Conservation (phyloP, 2,113 vertebrate species). For the Gnathonemus longibarbis region DNA sequence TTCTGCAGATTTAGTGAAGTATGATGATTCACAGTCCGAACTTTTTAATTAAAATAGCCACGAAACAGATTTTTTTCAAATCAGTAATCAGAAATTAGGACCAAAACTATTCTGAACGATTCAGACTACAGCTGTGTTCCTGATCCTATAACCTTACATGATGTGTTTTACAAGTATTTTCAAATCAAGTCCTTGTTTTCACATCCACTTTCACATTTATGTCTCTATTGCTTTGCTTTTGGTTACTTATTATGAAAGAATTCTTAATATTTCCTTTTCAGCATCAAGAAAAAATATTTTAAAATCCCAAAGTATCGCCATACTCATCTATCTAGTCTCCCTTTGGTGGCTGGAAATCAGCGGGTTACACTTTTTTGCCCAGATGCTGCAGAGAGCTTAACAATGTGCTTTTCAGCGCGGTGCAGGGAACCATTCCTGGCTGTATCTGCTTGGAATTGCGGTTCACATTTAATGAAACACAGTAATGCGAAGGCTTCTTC, state of each 20-base stretch:
- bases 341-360: background rate
- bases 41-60: background rate
- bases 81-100: background rate
- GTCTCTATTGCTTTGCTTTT: background rate
- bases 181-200: background rate
- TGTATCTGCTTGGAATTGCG: background rate
- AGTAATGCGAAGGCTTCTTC: conserved; percentile 5
- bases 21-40: background rate
- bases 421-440: background rate
- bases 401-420: background rate
- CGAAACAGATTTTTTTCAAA: background rate
- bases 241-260: background rate
- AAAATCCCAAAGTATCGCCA: background rate
- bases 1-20: background rate
- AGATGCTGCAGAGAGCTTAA: background rate
- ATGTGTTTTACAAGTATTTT: background rate
- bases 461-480: background rate
- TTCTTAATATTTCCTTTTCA: background rate
- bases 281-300: background rate
- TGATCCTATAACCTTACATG: background rate
- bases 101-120: background rate
- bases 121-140: background rate
- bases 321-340: background rate
- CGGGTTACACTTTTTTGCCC: background rate
- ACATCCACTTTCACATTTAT: background rate